phyloP scores from a whole-genome alignment of 2,113 vertebrate genomes.

The Synchiropus splendidus region DNA sequence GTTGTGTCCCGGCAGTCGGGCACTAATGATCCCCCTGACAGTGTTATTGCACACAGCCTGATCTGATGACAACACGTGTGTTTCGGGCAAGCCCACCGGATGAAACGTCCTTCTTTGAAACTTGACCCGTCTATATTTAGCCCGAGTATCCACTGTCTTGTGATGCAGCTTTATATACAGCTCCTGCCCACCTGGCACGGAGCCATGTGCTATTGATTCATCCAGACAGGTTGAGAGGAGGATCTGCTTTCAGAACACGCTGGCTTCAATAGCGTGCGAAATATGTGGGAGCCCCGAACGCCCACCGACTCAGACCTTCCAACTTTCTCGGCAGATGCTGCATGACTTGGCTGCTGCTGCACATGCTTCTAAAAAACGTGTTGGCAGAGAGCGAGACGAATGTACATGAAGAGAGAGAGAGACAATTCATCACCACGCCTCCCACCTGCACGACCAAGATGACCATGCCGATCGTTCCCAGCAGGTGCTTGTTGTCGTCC shows the following conservation, averaged over 20 bases:
- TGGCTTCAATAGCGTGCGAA: constrained; percentile 26
- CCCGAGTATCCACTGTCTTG: not conserved
- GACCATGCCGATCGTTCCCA: constrained; percentile 87
- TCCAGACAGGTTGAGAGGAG: constrained; percentile 22
- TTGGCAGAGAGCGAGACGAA: constrained; percentile 8
- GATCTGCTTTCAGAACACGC: constrained; percentile 18
- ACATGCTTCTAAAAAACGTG: constrained; percentile 2
- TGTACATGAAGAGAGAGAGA: too few relatives aligned
- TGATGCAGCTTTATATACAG: constrained; percentile 10
- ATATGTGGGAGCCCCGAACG: constrained; percentile 21
- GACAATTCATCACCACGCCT: constrained; percentile 8
- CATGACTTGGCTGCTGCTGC: constrained; percentile 12
- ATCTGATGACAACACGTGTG: too few relatives aligned
- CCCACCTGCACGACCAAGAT: constrained; percentile 90
- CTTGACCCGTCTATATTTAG: constrained; percentile 11
- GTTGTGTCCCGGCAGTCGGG: too few relatives aligned
- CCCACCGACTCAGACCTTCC: constrained; percentile 20
- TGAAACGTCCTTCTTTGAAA: too few relatives aligned
- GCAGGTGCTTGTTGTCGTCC: constrained; percentile 87
- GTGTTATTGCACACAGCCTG: too few relatives aligned
- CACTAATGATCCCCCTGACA: too few relatives aligned
- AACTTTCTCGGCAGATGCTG: constrained; percentile 7
- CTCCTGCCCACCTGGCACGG: constrained; percentile 19
- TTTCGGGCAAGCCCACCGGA: too few relatives aligned
- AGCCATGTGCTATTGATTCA: constrained; percentile 29